A percentile compares a stretch with the other conserved stretches of the same genome.
These are phyloP conservation scores for Neopelma chrysocephalum DNA, from an alignment of 2,797 vertebrate genomes.

Conservation along the genomic window DNA sequence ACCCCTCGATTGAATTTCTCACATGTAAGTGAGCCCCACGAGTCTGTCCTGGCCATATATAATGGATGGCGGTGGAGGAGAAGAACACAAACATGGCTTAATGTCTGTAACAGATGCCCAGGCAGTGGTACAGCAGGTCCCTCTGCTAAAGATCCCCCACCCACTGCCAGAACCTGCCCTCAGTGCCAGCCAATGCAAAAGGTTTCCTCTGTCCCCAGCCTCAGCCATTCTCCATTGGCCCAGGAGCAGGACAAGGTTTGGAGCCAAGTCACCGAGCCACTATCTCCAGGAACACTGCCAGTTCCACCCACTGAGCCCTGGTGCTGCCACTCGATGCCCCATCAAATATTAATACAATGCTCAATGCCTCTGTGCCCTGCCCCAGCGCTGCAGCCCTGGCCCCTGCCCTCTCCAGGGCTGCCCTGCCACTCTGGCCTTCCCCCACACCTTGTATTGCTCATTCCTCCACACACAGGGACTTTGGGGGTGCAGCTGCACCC, in stretches of 20 bases:
- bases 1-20: constrained; percentile 28
- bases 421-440: accelerated
- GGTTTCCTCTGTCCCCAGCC: not conserved
- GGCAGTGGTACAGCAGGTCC: accelerated
- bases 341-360: constrained; percentile 39
- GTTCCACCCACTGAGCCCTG: not conserved
- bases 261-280: not conserved
- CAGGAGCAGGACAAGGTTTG: not conserved
- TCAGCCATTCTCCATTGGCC: accelerated
- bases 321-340: constrained; percentile 20
- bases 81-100: not conserved
- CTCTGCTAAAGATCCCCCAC: not conserved
- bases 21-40: not conserved
- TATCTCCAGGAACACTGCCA: not conserved
- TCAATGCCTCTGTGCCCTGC: not conserved
- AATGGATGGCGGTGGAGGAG: not conserved
- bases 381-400: not conserved
- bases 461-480: not conserved
- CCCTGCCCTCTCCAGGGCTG: not conserved
- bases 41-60: constrained; percentile 10
- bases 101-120: not conserved
- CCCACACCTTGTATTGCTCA: accelerated
- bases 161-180: not conserved
- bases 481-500: not conserved
- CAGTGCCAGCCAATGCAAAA: not conserved